Conservation (phyloP, 2,888 invertebrate species). For the Sesamia inferens region DNA sequence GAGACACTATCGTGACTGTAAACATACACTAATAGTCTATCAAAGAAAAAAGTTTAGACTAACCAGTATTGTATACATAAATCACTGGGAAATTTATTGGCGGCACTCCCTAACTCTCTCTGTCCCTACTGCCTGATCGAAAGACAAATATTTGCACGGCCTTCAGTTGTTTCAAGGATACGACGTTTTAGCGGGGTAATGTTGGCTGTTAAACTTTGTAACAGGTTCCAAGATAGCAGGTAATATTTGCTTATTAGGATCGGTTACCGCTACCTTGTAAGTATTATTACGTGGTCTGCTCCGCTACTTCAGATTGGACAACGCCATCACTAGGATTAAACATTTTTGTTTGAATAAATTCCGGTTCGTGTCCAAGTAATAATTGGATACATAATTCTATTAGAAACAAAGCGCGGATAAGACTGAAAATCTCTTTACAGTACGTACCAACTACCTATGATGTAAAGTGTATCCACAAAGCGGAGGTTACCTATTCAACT, state of each 20-base stretch:
- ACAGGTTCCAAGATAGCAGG: conserved; percentile 3
- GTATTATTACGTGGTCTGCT: neutral
- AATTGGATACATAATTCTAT: neutral
- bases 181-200: conserved; percentile 8
- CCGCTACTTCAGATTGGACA: neutral
- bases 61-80: conserved; percentile 24
- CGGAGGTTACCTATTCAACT: neutral
- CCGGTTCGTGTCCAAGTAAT: neutral
- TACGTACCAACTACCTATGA: neutral
- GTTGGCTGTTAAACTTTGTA: conserved; percentile 1
- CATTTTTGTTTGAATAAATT: neutral
- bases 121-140: neutral
- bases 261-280: neutral
- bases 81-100: conserved; percentile 17
- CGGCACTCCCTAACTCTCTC: conserved; percentile 36
- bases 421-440: neutral
- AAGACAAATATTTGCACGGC: conserved; percentile 45
- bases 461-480: neutral
- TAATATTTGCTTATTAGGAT: neutral
- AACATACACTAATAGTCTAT: neutral
- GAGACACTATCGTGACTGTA: neutral
- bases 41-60: conserved; percentile 18
- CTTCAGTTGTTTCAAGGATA: conserved; percentile 32
- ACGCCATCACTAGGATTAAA: neutral
- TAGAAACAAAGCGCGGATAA: neutral